Percentiles rank a stretch among this genome's conserved stretches.
These are phyloP conservation scores for Sinocyclocheilus grahami DNA, from an alignment of 2,113 vertebrate genomes.

Conservation along the genomic window DNA sequence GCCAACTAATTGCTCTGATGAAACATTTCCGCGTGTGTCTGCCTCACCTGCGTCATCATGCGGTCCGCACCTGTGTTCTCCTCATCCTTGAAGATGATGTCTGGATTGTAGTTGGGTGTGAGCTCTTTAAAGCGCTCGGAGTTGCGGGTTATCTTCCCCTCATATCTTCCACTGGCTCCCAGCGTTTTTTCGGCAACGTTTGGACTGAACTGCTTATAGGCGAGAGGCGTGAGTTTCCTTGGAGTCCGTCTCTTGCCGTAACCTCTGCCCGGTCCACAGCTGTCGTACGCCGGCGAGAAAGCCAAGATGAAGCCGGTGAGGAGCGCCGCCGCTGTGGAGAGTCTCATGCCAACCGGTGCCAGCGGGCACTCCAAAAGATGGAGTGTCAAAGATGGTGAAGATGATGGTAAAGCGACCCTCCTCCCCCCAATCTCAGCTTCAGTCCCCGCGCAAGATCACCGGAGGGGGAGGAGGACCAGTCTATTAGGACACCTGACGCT, in stretches of 20 bases:
- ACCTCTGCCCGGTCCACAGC: constrained; percentile 90
- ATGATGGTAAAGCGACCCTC: constrained; percentile 34
- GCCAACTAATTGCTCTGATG: neutral
- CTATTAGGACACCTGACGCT: constrained; percentile 63
- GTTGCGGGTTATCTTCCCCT: constrained; percentile 90
- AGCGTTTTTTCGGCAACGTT: constrained; percentile 95
- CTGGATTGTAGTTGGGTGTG: constrained; percentile 68
- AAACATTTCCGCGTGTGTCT: neutral
- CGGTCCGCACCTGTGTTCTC: constrained; percentile 87
- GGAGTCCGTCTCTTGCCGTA: constrained; percentile 89
- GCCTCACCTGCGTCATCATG: constrained; percentile 93
- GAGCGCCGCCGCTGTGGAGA: constrained; percentile 76
- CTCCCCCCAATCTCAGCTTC: constrained; percentile 57
- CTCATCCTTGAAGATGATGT: constrained; percentile 97
- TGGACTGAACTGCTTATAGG: constrained; percentile 90
- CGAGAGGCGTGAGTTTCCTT: constrained; percentile 87
- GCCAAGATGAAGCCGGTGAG: constrained; percentile 81
- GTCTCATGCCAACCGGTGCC: constrained; percentile 78
- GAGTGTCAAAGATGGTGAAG: constrained; percentile 31
- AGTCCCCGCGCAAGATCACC: constrained; percentile 61
- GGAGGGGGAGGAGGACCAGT: constrained; percentile 61
- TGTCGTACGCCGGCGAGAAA: constrained; percentile 78
- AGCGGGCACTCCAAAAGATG: constrained; percentile 54
- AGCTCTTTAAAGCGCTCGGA: constrained; percentile 96
- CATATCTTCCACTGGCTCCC: constrained; percentile 91